Percentiles rank a stretch among this genome's conserved stretches.
Conservation (phyloP, 2,113 vertebrate genomes). For the Indicator indicator region DNA sequence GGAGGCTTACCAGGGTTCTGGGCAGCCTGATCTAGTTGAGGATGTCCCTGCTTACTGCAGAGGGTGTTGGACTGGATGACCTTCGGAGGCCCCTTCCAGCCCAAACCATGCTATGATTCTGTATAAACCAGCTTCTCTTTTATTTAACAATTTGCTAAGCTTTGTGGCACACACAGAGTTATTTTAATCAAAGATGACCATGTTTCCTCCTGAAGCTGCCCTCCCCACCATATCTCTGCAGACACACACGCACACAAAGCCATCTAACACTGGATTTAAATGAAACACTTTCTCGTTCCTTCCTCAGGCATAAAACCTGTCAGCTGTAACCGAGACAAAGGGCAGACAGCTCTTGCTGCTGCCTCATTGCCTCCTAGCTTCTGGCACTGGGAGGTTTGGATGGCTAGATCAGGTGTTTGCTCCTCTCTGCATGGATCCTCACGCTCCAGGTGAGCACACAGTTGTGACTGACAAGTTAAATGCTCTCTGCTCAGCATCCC, state of each 20-base stretch:
- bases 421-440: neutral
- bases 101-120: too few relatives aligned
- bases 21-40: too few relatives aligned
- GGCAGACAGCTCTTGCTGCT: neutral
- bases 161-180: neutral
- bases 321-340: neutral
- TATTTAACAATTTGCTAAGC: neutral
- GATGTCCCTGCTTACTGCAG: too few relatives aligned
- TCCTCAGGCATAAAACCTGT: conserved; percentile 13
- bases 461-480: neutral
- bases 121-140: neutral
- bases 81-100: too few relatives aligned
- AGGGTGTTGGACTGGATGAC: too few relatives aligned
- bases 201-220: neutral
- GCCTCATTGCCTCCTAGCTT: neutral
- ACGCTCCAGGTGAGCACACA: neutral
- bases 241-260: neutral
- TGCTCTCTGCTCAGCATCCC: neutral
- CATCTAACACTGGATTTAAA: neutral
- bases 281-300: neutral
- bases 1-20: too few relatives aligned
- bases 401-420: neutral
- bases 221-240: neutral
- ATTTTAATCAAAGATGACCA: neutral
- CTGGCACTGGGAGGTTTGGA: neutral